Percentiles rank a stretch among this genome's conserved stretches.
Evolutionary conservation across 2,797 vertebrate genomes (phyloP).

Genomic region (Rhynchonycteris naso): DNA sequence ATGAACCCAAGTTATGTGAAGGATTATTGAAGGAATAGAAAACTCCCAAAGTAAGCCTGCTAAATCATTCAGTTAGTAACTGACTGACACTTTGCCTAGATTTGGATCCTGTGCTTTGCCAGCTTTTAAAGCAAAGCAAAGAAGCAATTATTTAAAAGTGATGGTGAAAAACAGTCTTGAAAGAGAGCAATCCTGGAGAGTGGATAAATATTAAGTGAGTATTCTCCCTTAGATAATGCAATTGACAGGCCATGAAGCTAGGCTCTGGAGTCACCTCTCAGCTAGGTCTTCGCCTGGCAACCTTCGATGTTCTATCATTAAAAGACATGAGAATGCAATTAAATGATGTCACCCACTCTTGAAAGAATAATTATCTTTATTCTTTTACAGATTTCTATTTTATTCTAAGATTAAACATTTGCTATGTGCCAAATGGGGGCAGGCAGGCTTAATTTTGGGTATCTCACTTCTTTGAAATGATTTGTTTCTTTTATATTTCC

Average conservation of each 20-base stretch:
- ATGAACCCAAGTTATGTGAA: conserved; percentile 60
- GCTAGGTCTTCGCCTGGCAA: background rate
- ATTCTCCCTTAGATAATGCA: conserved; percentile 49
- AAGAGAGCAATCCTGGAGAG: background rate
- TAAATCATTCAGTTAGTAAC: conserved; percentile 60
- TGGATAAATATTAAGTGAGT: conserved; percentile 15
- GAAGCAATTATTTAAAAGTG: conserved; percentile 55
- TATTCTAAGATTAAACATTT: conserved; percentile 42
- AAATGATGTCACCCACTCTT: background rate
- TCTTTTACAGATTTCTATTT: conserved; percentile 30
- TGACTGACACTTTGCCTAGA: conserved; percentile 20
- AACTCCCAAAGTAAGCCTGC: conserved; percentile 32
- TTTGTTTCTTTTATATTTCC: conserved; percentile 41
- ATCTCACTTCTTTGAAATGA: conserved; percentile 1
- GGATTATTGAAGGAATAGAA: conserved; percentile 61
- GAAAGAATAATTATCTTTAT: conserved; percentile 19
- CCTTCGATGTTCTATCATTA: background rate
- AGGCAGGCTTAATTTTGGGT: background rate
- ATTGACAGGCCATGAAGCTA: background rate
- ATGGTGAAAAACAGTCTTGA: conserved; percentile 6
- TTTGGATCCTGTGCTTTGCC: conserved; percentile 1
- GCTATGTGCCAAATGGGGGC: background rate
- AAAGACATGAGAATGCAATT: conserved; percentile 8
- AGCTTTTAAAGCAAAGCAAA: conserved; percentile 66
- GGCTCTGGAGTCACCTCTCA: background rate